These are phyloP conservation scores for Ptilorrhoa leucosticta DNA, from an alignment of 2,113 vertebrate species.

Conservation along the genomic window DNA sequence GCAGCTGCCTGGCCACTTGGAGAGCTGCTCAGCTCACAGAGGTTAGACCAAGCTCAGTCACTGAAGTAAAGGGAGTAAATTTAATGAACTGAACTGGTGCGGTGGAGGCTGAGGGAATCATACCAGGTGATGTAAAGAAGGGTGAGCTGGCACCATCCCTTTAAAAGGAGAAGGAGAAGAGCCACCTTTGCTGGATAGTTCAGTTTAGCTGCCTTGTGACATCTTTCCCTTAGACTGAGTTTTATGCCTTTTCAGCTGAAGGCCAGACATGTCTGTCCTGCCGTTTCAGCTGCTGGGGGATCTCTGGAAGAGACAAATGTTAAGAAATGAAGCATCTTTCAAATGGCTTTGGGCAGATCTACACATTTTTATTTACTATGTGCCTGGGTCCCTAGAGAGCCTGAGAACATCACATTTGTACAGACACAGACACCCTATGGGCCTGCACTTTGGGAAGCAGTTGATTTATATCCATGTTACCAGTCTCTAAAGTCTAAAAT, in stretches of 20 bases:
- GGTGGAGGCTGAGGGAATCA: neutral
- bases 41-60: neutral
- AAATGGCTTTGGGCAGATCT: neutral
- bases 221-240: neutral
- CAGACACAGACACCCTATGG: neutral
- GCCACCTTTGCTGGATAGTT: neutral
- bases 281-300: neutral
- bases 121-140: neutral
- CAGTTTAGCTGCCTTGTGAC: neutral
- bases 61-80: neutral
- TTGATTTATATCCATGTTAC: conserved; percentile 21
- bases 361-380: neutral
- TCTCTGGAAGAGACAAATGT: neutral
- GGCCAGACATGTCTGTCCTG: neutral
- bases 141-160: neutral
- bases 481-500: neutral
- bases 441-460: neutral
- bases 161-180: neutral
- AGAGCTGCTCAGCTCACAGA: neutral
- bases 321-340: neutral
- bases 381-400: neutral
- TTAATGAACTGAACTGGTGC: neutral
- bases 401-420: neutral
- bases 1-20: neutral
- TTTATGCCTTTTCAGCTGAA: neutral